Evolutionary conservation across 2,888 invertebrate species (phyloP).

Genomic region (Apocheima hispidaria): DNA sequence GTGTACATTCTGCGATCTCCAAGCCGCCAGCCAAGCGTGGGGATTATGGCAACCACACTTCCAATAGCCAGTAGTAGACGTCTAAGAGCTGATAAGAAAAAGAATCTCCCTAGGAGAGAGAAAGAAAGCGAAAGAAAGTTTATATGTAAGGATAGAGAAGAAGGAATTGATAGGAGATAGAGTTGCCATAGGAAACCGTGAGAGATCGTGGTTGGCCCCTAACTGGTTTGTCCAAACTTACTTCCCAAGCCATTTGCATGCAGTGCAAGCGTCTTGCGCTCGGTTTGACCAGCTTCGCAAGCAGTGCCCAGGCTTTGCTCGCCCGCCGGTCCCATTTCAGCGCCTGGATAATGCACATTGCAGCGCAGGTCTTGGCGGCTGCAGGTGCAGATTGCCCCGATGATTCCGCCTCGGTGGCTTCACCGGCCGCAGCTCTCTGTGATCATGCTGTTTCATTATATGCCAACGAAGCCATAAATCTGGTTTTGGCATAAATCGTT

Average conservation of each 20-base stretch:
- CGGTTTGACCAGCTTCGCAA: conserved; percentile 62
- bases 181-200: too few species aligned
- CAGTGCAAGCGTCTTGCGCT: conserved; percentile 65
- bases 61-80: too few species aligned
- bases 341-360: conserved; percentile 69
- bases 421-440: conserved; percentile 52
- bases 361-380: conserved; percentile 53
- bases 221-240: conserved; percentile 51
- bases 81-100: too few species aligned
- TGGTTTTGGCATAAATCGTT: neutral
- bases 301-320: conserved; percentile 69
- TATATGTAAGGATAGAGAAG: too few species aligned
- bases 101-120: too few species aligned
- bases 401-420: conserved; percentile 24
- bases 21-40: too few species aligned
- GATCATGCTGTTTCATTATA: too few species aligned
- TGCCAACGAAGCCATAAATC: neutral
- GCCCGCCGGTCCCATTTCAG: conserved; percentile 69
- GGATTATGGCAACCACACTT: too few species aligned
- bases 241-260: conserved; percentile 66
- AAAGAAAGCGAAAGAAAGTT: too few species aligned
- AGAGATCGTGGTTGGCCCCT: too few species aligned
- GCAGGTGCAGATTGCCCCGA: conserved; percentile 4
- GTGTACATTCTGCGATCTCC: too few species aligned
- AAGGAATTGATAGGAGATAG: too few species aligned